These are phyloP conservation scores for Endotricha flammealis DNA, from an alignment of 2,888 invertebrate species.

Conservation along the genomic window DNA sequence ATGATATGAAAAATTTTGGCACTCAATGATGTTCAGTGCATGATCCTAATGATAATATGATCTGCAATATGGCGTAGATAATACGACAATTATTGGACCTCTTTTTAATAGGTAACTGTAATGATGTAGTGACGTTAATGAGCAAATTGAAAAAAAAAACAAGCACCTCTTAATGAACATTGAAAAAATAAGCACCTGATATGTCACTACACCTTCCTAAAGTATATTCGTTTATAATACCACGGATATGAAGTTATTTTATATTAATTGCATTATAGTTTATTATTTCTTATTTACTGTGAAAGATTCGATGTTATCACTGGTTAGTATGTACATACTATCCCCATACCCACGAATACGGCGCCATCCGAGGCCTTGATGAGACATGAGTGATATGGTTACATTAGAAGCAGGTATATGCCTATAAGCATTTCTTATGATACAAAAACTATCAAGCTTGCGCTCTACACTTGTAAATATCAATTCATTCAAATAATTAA, in stretches of 20 bases:
- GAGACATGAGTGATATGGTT: constrained; percentile 36
- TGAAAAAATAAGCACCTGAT: constrained; percentile 1
- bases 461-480: constrained; percentile 49
- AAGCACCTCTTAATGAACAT: constrained; percentile 13
- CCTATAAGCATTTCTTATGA: constrained; percentile 48
- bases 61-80: constrained; percentile 4
- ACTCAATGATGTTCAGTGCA: constrained; percentile 33
- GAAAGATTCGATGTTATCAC: constrained; percentile 2
- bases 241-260: background rate
- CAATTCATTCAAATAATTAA: constrained; percentile 61
- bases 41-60: constrained; percentile 9
- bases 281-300: background rate
- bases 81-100: background rate
- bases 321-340: background rate
- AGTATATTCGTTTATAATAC: background rate
- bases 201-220: constrained; percentile 5
- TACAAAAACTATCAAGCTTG: constrained; percentile 45
- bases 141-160: background rate
- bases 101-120: background rate
- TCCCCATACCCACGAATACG: background rate
- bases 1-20: constrained; percentile 44
- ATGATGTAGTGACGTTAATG: constrained; percentile 4
- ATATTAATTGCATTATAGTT: background rate
- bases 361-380: constrained; percentile 1
- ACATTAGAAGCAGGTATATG: constrained; percentile 37